A percentile compares a stretch with the other conserved stretches of the same genome.
Evolutionary conservation across 2,888 invertebrate genomes (phyloP).

Genomic region (Melieria crassipennis): DNA sequence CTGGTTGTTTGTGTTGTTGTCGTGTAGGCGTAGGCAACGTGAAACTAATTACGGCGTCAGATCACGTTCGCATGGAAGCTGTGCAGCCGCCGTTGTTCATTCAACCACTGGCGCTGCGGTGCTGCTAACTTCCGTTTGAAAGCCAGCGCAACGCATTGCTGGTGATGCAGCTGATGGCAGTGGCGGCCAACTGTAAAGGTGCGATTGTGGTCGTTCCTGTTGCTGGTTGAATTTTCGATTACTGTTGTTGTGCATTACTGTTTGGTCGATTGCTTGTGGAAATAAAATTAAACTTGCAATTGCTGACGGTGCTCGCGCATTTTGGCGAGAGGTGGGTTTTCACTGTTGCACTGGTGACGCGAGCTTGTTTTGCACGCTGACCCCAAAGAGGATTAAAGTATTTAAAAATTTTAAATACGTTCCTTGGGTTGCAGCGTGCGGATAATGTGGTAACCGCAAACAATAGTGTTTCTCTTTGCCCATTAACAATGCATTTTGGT

Average conservation of each 20-base stretch:
- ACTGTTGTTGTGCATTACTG: slow-evolving; percentile 18
- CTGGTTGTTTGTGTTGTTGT: slow-evolving; percentile 1
- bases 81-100: neutral
- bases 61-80: slow-evolving; percentile 25
- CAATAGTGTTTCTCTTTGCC: too few relatives aligned
- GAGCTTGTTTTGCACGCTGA: too few relatives aligned
- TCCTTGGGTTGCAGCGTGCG: too few relatives aligned
- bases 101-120: neutral
- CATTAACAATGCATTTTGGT: too few relatives aligned
- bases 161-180: neutral
- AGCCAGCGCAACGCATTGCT: neutral
- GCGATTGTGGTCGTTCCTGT: slow-evolving; percentile 17
- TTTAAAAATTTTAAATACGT: too few relatives aligned
- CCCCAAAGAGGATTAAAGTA: too few relatives aligned
- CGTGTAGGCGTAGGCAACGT: slow-evolving; percentile 12
- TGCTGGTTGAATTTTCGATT: slow-evolving; percentile 45
- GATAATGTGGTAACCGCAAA: too few relatives aligned
- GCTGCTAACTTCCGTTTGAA: neutral
- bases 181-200: neutral
- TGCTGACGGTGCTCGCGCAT: neutral
- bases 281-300: slow-evolving; percentile 23
- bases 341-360: too few relatives aligned
- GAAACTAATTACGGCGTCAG: slow-evolving; percentile 36
- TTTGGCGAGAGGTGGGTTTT: too few relatives aligned
- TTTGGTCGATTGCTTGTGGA: slow-evolving; percentile 37